Base-by-base conservation (phyloP, 2,888 invertebrate species). In the Heliconius ismenius region DNA sequence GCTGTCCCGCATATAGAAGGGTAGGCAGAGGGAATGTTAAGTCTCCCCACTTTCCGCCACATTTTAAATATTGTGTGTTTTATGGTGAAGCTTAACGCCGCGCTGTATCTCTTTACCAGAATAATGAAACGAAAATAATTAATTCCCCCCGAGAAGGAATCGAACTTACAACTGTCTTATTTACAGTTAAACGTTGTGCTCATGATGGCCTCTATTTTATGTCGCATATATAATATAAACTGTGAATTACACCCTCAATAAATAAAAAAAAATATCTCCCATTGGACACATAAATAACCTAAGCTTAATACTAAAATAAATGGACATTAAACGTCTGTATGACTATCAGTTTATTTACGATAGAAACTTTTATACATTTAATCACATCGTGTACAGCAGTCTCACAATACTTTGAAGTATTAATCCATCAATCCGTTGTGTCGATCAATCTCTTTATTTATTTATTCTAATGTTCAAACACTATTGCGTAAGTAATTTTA, bases 361-460 rank as follows among this genome's bases (percentile, higher is more conserved):
- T 83, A 82, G 76, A 79, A 79, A 79, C 60, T 76, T 83, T 81
- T 83, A 86, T 84, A 87, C 81, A 83, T 79, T 32, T 69, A 70
- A 86, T 86, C 86, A 88, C 86, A 88, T 85, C 84, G 84, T 80
- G 86, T 87, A 86, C 86, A 87, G 87, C 86, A 84, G 85, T 85
- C 83, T 82, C 81, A 58, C 73, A 26, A 73, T 73, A 73, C 43
- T n/a, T 26, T 21, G 64, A 49, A 67, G 67, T 67, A 72, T 49
- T 13, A 65, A 54, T 21, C 49, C 62, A 62, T 73, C 49, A 49
- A 49, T 49, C 49, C 49, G 15, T 15, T 49, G 49, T 54, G 39
- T 64, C 49, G 63, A 54, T 58, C 62, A 10, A 63, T 73, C 26
- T 26, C 13, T 43, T 21, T 28, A 13, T 32, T 32, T 69, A 10